These are phyloP conservation scores for Dysidea cf. avara DNA, from an alignment of 37 sponge, comb jelly and placozoan species.

Conservation along the genomic window DNA sequence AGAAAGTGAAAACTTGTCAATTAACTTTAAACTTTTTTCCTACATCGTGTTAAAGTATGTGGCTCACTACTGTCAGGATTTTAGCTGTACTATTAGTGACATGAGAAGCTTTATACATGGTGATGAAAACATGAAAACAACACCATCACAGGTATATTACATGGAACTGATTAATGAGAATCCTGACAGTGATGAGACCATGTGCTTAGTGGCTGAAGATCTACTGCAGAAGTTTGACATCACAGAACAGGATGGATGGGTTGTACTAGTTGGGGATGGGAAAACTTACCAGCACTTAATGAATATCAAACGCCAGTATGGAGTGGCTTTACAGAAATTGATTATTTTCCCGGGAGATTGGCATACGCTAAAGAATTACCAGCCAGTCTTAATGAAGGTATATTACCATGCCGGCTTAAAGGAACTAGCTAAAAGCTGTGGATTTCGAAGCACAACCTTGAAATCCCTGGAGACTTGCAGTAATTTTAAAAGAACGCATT, in stretches of 20 bases:
- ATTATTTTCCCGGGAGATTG: slow-evolving; percentile 19
- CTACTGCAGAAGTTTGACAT: slow-evolving; percentile 1
- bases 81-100: too few relatives aligned
- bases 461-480: slow-evolving; percentile 5
- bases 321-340: neutral
- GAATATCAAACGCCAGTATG: slow-evolving; percentile 16
- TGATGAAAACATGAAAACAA: too few relatives aligned
- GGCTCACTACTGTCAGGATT: too few relatives aligned
- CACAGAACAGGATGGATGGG: neutral
- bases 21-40: too few relatives aligned
- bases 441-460: neutral
- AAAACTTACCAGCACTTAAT: slow-evolving; percentile 40
- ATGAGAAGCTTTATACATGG: too few relatives aligned
- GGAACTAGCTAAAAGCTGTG: neutral
- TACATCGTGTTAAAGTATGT: too few relatives aligned
- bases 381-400: slow-evolving; percentile 28
- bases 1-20: too few relatives aligned
- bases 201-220: slow-evolving; percentile 12
- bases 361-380: slow-evolving; percentile 16
- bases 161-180: slow-evolving; percentile 32
- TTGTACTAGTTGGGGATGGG: slow-evolving; percentile 36
- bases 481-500: slow-evolving; percentile 24
- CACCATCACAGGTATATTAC: slow-evolving; percentile 4
- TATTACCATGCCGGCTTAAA: slow-evolving; percentile 8
- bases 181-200: slow-evolving; percentile 32